phyloP scores from a whole-genome alignment of 1,140 invertebrate species.

The Zaprionus tsacasi region DNA sequence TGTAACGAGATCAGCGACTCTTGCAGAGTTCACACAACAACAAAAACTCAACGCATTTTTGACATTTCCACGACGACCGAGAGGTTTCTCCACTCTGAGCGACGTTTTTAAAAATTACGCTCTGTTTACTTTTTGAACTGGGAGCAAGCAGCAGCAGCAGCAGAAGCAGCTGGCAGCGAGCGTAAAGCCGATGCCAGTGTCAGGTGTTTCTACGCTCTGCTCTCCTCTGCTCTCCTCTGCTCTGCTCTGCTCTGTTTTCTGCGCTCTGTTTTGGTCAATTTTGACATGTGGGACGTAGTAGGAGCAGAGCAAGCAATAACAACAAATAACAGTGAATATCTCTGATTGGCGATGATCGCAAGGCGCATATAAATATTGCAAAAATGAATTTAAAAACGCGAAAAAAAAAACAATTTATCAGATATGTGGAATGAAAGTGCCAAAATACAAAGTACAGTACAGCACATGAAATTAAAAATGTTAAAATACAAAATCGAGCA shows the following conservation, averaged over 20 bases:
- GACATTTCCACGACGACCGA: constrained; percentile 66
- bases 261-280: constrained; percentile 68
- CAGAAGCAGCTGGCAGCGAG: constrained; percentile 18
- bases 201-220: constrained; percentile 55
- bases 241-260: constrained; percentile 30
- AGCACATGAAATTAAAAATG: constrained; percentile 31
- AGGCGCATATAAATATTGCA: constrained; percentile 13
- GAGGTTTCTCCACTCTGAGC: constrained; percentile 61
- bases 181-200: constrained; percentile 62
- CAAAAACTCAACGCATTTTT: constrained; percentile 64
- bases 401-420: constrained; percentile 7
- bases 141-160: constrained; percentile 23
- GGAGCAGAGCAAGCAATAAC: constrained; percentile 19
- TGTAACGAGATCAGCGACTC: constrained; percentile 76
- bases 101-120: constrained; percentile 78
- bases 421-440: constrained; percentile 16
- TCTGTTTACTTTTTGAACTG: constrained; percentile 76
- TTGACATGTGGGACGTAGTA: constrained; percentile 46
- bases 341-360: constrained; percentile 36
- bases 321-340: constrained; percentile 30
- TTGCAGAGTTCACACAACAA: constrained; percentile 79
- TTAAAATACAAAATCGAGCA: constrained; percentile 25
- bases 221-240: constrained; percentile 26
- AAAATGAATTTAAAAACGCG: not conserved
- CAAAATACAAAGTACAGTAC: constrained; percentile 43